A percentile compares a stretch with the other conserved stretches of the same genome.
Evolutionary conservation across 2,797 vertebrate species (phyloP).

Genomic region (Loriculus beryllinus): DNA sequence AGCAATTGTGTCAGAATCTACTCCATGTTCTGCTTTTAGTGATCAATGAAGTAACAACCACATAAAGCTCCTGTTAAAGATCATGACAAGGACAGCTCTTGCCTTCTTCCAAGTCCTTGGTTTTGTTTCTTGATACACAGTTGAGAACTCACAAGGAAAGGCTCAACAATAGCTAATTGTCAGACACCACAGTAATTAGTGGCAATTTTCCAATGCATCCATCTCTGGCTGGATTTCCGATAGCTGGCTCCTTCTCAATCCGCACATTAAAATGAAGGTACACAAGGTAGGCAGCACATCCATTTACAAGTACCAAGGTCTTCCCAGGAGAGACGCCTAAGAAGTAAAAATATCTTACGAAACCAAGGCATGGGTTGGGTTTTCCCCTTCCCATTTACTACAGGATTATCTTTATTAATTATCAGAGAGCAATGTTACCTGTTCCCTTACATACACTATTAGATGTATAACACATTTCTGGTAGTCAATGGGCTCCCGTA

Average conservation of each 20-base stretch:
- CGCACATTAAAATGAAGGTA: constrained; percentile 26
- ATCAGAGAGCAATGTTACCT: background rate
- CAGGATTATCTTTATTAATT: background rate
- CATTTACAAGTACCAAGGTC: constrained; percentile 3
- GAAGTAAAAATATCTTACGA: background rate
- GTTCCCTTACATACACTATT: background rate
- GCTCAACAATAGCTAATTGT: constrained; percentile 37
- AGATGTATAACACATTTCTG: background rate
- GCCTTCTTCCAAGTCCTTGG: background rate
- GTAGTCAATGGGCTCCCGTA: background rate
- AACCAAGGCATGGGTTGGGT: background rate
- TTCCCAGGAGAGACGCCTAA: constrained; percentile 27
- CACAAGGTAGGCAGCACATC: constrained; percentile 12
- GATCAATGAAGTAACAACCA: background rate
- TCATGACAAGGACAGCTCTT: background rate
- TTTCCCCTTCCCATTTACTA: background rate
- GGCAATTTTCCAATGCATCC: constrained; percentile 28
- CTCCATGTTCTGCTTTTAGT: background rate
- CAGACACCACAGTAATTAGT: constrained; percentile 34
- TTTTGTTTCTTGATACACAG: background rate
- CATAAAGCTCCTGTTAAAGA: background rate
- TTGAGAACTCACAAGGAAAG: background rate
- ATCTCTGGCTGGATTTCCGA: background rate
- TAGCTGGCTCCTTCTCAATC: constrained; percentile 1
- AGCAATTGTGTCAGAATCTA: background rate